These are phyloP conservation scores for Acrocephalus kingi DNA, from an alignment of 2,113 vertebrate species.

Conservation along the genomic window DNA sequence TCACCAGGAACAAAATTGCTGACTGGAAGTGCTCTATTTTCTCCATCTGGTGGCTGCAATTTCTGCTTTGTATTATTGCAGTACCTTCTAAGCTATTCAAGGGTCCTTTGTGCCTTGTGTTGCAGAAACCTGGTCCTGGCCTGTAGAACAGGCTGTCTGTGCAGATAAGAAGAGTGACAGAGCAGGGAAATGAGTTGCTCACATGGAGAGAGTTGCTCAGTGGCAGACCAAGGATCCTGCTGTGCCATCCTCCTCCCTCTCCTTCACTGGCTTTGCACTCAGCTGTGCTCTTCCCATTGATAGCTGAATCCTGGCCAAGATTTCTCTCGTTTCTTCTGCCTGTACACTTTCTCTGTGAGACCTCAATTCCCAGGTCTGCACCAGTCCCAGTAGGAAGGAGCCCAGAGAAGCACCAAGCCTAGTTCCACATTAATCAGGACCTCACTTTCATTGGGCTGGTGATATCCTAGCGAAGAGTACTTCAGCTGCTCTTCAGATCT, in stretches of 20 bases:
- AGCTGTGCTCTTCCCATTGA: neutral
- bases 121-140: neutral
- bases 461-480: neutral
- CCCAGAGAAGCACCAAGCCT: neutral
- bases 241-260: neutral
- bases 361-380: neutral
- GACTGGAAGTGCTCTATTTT: neutral
- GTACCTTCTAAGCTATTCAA: neutral
- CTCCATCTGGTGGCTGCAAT: neutral
- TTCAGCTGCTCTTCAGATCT: neutral
- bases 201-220: neutral
- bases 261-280: neutral
- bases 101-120: neutral
- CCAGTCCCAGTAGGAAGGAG: neutral
- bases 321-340: neutral
- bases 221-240: neutral
- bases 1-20: neutral
- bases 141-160: neutral
- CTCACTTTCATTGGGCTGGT: neutral
- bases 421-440: neutral
- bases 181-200: neutral
- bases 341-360: neutral
- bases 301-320: neutral
- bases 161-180: neutral
- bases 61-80: neutral